A percentile compares a stretch with the other conserved stretches of the same genome.
Conservation (phyloP, 2,888 invertebrate genomes). For the Spilosoma lubricipeda region DNA sequence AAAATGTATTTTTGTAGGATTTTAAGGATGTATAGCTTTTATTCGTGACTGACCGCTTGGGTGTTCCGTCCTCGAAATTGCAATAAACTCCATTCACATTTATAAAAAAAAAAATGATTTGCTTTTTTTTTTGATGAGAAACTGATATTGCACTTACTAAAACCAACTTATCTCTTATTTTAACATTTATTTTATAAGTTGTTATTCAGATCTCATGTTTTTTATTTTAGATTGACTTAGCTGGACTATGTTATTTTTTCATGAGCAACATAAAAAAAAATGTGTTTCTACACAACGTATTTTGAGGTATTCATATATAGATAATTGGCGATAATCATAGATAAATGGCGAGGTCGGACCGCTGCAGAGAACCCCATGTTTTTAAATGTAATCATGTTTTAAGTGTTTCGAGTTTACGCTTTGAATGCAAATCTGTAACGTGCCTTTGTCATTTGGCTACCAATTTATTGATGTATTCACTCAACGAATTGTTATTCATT, state of each 20-base stretch:
- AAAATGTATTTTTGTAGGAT: conserved; percentile 54
- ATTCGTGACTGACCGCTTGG: conserved; percentile 19
- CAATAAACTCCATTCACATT: background rate
- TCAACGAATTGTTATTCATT: conserved; percentile 69
- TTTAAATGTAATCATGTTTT: conserved; percentile 54
- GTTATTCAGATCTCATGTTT: background rate
- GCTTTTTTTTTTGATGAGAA: background rate
- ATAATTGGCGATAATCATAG: too few relatives aligned
- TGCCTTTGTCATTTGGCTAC: conserved; percentile 75
- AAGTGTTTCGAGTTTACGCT: conserved; percentile 54
- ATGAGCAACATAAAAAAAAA: background rate
- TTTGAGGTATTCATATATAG: background rate
- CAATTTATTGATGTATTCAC: conserved; percentile 64
- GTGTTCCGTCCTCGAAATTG: conserved; percentile 13
- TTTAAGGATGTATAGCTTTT: conserved; percentile 33
- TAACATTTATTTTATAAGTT: background rate
- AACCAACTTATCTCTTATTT: background rate
- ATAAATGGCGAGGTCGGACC: background rate
- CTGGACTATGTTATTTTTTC: background rate
- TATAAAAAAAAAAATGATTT: background rate
- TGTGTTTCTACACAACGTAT: background rate
- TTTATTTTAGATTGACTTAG: background rate
- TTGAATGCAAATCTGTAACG: conserved; percentile 59
- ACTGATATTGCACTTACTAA: background rate
- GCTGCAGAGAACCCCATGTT: conserved; percentile 2